Evolutionary conservation across 2,888 invertebrate species (phyloP).

Genomic region (Ormia ochracea): DNA sequence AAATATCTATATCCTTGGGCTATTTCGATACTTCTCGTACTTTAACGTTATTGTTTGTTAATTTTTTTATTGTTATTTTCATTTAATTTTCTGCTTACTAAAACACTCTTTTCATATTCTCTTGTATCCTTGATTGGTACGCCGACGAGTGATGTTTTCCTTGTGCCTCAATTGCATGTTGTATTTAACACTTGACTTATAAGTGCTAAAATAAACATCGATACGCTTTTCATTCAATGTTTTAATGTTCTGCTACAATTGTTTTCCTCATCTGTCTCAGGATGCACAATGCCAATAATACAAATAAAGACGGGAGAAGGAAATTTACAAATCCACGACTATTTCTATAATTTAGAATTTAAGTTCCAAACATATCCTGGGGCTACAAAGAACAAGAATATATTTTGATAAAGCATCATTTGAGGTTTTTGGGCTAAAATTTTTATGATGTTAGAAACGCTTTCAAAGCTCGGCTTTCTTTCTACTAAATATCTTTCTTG

Average conservation of each 20-base stretch:
- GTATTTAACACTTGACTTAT: slow-evolving; percentile 58
- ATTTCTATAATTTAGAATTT: slow-evolving; percentile 39
- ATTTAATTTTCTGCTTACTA: background rate
- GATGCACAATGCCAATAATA: slow-evolving; percentile 30
- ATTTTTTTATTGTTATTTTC: slow-evolving; percentile 13
- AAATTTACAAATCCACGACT: no score
- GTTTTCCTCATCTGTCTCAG: slow-evolving; percentile 9
- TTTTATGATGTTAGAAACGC: background rate
- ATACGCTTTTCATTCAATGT: slow-evolving; percentile 39
- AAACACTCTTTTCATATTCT: background rate
- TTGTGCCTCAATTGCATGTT: slow-evolving; percentile 33
- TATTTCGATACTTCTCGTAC: slow-evolving; percentile 41
- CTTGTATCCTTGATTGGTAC: background rate
- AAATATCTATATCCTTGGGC: slow-evolving; percentile 52
- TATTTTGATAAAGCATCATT: background rate
- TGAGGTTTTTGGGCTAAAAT: background rate
- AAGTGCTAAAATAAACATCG: slow-evolving; percentile 49
- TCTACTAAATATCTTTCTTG: no score
- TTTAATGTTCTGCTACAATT: background rate
- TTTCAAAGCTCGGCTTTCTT: no score
- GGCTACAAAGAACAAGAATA: background rate
- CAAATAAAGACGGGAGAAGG: background rate
- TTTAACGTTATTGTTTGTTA: slow-evolving; percentile 4
- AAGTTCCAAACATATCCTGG: slow-evolving; percentile 34
- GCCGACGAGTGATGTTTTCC: background rate